phyloP scores from a whole-genome alignment of 2,888 invertebrate genomes.

The Dynastes hyllus region DNA sequence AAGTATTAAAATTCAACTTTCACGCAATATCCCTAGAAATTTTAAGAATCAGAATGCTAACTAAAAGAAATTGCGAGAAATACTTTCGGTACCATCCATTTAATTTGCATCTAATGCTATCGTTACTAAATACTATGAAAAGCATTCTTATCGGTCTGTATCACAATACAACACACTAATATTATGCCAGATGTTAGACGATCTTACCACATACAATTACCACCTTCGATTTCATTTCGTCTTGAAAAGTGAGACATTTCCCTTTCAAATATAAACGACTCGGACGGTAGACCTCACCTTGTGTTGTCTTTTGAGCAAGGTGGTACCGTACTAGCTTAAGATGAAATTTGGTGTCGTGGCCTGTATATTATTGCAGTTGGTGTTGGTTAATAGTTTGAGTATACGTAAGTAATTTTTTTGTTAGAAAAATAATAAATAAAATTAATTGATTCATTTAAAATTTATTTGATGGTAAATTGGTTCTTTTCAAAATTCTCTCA shows the following conservation, averaged over 20 bases:
- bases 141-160: not conserved
- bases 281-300: conserved; percentile 5
- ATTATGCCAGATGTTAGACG: not conserved
- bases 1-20: no score
- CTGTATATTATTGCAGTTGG: conserved; percentile 44
- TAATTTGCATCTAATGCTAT: not conserved
- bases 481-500: not conserved
- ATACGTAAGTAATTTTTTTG: conserved; percentile 45
- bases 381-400: conserved; percentile 34
- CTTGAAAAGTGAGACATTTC: conserved; percentile 39
- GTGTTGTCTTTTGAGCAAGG: not conserved
- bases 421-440: not conserved
- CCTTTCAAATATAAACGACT: conserved; percentile 24
- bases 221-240: conserved; percentile 19
- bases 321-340: not conserved
- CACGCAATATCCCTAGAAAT: no score
- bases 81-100: no score
- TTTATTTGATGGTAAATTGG: not conserved
- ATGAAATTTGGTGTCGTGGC: conserved; percentile 36
- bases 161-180: not conserved
- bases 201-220: not conserved
- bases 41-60: no score
- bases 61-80: no score
- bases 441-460: not conserved
- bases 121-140: not conserved